These are phyloP conservation scores for Acomys russatus DNA, from an alignment of 2,797 vertebrate species.

Conservation along the genomic window DNA sequence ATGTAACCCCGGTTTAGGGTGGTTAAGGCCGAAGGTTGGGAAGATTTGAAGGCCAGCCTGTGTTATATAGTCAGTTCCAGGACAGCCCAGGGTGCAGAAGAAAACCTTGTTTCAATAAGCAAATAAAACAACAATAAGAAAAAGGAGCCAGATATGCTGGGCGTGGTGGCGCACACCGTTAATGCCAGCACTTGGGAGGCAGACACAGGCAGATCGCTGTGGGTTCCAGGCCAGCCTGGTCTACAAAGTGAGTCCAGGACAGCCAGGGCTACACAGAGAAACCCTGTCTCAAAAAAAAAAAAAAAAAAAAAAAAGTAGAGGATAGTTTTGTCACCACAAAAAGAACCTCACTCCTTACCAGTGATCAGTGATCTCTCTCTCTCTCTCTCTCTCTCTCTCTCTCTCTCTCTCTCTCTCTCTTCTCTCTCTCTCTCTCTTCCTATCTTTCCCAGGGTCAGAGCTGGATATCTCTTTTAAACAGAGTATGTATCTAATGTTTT, in stretches of 20 bases:
- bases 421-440: neutral
- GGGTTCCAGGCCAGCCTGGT: neutral
- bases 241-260: neutral
- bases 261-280: neutral
- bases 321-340: neutral
- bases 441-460: neutral
- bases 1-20: too few species aligned
- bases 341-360: neutral
- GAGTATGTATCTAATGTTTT: neutral
- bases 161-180: too few species aligned
- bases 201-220: too few species aligned
- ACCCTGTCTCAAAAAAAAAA: neutral
- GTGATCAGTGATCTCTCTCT: neutral
- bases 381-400: neutral
- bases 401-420: neutral
- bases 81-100: neutral
- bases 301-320: neutral
- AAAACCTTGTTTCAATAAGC: neutral
- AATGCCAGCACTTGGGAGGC: too few species aligned
- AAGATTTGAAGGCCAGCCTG: neutral
- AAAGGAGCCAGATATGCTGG: neutral
- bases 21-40: neutral
- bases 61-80: neutral
- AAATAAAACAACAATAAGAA: neutral
- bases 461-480: neutral